These are phyloP conservation scores for Sinosuthora webbiana DNA, from an alignment of 2,113 vertebrate genomes.

Conservation along the genomic window DNA sequence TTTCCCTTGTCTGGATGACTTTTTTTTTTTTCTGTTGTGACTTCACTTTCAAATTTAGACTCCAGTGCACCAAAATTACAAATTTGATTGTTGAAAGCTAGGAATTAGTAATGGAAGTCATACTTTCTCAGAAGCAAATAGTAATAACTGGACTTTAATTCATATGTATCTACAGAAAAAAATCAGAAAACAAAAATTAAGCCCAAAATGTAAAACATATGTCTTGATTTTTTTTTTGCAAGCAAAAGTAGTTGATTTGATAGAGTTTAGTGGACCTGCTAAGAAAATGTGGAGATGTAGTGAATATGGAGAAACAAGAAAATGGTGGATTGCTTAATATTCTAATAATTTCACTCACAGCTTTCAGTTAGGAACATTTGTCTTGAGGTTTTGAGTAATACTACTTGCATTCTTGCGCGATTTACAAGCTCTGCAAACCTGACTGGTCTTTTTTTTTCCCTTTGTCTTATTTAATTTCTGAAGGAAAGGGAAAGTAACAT, in stretches of 20 bases:
- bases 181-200: not conserved
- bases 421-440: not conserved
- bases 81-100: not conserved
- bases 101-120: not conserved
- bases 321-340: not conserved
- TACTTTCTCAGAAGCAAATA: not conserved
- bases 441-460: not conserved
- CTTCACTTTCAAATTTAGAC: not conserved
- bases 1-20: not conserved
- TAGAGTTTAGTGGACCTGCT: not conserved
- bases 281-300: not conserved
- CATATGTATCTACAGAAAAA: not conserved
- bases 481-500: not conserved
- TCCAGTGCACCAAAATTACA: not conserved
- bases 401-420: fast-evolving
- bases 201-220: not conserved
- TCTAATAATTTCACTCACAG: not conserved
- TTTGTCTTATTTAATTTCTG: not conserved
- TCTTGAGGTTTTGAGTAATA: not conserved
- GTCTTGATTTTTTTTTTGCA: not conserved
- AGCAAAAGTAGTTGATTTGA: not conserved
- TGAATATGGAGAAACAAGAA: not conserved
- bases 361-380: not conserved
- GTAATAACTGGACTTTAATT: not conserved
- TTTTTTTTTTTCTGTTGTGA: not conserved